Conservation (phyloP, 2,113 vertebrate species). For the Myodes glareolus region DNA sequence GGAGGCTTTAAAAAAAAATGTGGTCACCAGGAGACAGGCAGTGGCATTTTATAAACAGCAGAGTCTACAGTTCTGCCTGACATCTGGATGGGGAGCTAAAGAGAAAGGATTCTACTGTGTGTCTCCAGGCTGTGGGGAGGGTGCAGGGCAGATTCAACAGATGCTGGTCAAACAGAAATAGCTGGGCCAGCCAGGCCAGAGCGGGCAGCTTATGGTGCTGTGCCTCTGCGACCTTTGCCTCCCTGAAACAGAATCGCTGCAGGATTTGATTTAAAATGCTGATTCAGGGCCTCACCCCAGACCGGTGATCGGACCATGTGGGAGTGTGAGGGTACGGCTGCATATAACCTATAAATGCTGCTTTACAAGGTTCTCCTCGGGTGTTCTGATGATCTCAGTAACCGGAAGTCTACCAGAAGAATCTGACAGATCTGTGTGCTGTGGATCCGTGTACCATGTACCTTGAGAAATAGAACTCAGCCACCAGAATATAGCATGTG, state of each 20-base stretch:
- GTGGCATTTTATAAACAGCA: constrained; percentile 25
- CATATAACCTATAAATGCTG: neutral
- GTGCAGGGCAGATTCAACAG: neutral
- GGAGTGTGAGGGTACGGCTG: no score
- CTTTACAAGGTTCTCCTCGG: neutral
- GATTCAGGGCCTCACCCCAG: neutral
- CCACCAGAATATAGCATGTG: neutral
- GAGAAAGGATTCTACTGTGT: neutral
- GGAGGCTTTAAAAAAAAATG: constrained; percentile 11
- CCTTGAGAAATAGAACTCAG: neutral
- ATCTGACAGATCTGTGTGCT: neutral
- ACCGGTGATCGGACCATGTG: neutral
- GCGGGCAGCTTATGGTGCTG: neutral
- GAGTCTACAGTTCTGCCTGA: constrained; percentile 2
- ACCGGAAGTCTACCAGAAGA: neutral
- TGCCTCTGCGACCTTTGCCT: neutral
- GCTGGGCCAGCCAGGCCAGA: neutral
- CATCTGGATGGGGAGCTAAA: constrained; percentile 43
- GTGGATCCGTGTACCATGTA: neutral
- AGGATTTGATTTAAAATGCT: neutral
- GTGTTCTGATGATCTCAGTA: neutral
- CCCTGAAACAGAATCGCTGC: neutral
- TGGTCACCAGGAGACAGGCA: constrained; percentile 5
- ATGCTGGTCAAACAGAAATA: constrained; percentile 58
- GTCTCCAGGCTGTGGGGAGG: constrained; percentile 42